Evolutionary conservation across 2,888 invertebrate genomes (phyloP).

Genomic region (Dynastes grantii): DNA sequence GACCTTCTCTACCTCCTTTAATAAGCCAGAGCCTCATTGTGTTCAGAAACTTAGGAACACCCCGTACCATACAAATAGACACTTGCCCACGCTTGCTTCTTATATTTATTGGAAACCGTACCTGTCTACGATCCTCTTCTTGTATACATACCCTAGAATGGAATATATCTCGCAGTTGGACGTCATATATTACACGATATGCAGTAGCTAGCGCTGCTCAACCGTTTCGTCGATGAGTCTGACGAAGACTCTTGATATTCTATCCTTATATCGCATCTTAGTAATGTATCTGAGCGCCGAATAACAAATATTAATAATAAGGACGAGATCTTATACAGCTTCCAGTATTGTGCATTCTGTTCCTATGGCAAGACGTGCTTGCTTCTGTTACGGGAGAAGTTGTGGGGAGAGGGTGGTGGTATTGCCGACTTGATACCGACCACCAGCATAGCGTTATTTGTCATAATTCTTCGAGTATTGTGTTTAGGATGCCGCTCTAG

Average conservation of each 20-base stretch:
- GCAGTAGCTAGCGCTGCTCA: conserved; percentile 55
- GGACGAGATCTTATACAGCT: background rate
- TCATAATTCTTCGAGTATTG: conserved; percentile 58
- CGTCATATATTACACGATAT: conserved; percentile 59
- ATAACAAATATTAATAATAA: conserved; percentile 12
- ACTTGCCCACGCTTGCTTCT: background rate
- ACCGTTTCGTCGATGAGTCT: conserved; percentile 52
- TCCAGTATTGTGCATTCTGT: too few species aligned
- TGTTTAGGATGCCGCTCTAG: conserved; percentile 43
- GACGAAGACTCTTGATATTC: conserved; percentile 51
- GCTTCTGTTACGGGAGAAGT: too few species aligned
- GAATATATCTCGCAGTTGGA: conserved; percentile 61
- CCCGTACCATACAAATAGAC: too few species aligned
- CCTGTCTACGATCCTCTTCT: background rate
- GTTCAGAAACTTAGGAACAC: too few species aligned
- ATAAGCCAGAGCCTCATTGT: too few species aligned
- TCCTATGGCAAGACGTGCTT: too few species aligned
- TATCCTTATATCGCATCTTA: conserved; percentile 28
- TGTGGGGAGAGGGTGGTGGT: background rate
- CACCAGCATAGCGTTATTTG: conserved; percentile 60
- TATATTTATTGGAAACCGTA: background rate
- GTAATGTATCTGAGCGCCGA: background rate
- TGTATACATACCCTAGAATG: conserved; percentile 9
- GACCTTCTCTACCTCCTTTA: too few species aligned
- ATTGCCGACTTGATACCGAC: conserved; percentile 53